Percentiles rank a stretch among this genome's conserved stretches.
phyloP scores from a whole-genome alignment of 1,140 invertebrate species.

The Cryptotermes secundus region DNA sequence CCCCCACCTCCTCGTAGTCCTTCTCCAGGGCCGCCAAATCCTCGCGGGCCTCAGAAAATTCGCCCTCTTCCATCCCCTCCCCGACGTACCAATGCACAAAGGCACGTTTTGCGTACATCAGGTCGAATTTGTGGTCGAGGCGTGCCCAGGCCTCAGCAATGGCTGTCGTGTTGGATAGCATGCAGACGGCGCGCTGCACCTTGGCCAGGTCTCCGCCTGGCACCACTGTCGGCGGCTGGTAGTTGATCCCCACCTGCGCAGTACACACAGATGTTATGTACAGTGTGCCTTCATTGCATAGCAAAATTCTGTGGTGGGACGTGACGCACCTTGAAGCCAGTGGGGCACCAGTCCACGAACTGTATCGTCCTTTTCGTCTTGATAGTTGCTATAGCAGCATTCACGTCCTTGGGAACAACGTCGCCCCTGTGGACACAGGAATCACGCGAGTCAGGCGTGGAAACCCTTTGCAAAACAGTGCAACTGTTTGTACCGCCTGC shows the following conservation, averaged over 20 bases:
- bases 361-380: slow-evolving; percentile 74
- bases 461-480: too few relatives aligned
- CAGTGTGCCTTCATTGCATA: too few relatives aligned
- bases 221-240: slow-evolving; percentile 81
- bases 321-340: not conserved
- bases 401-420: slow-evolving; percentile 48
- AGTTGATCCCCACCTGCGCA: slow-evolving; percentile 70
- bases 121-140: slow-evolving; percentile 78
- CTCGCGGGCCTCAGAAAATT: slow-evolving; percentile 64
- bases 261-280: too few relatives aligned
- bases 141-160: slow-evolving; percentile 77
- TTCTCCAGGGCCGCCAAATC: slow-evolving; percentile 66
- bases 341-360: not conserved
- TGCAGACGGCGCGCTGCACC: slow-evolving; percentile 71
- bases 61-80: slow-evolving; percentile 66
- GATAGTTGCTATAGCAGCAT: slow-evolving; percentile 74
- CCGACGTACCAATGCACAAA: slow-evolving; percentile 66
- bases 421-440: slow-evolving; percentile 47
- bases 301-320: too few relatives aligned
- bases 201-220: slow-evolving; percentile 77
- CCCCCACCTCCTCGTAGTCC: slow-evolving; percentile 67
- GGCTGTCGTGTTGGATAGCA: slow-evolving; percentile 80
- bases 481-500: too few relatives aligned
- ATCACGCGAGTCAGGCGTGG: too few relatives aligned
- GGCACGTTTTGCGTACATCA: slow-evolving; percentile 73